Percentiles rank a stretch among this genome's conserved stretches.
Evolutionary conservation across 1,140 invertebrate species (phyloP).

Genomic region (Drosophila grimshawi): DNA sequence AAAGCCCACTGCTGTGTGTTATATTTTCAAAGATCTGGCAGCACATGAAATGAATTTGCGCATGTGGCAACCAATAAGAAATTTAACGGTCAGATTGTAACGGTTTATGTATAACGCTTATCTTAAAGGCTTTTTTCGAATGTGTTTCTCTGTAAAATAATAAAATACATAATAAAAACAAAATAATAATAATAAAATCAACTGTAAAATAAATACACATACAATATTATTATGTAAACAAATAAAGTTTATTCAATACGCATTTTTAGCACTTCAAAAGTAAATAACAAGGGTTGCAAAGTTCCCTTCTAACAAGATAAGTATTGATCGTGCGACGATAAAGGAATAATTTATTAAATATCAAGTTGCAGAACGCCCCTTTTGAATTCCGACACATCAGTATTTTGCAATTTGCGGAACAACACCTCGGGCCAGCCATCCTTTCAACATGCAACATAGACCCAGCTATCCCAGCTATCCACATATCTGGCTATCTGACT

Average conservation of each 20-base stretch:
- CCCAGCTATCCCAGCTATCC: neutral
- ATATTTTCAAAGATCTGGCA: neutral
- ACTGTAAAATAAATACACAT: too few relatives aligned
- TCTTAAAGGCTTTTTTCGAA: neutral
- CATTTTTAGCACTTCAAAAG: too few relatives aligned
- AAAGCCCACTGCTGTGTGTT: neutral
- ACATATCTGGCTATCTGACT: too few relatives aligned
- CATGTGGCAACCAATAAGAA: neutral
- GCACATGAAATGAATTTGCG: neutral
- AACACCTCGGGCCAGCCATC: constrained; percentile 70
- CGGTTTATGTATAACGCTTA: neutral
- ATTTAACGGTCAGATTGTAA: neutral
- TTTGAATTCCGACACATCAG: constrained; percentile 49
- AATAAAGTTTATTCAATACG: neutral
- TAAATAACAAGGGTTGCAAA: neutral
- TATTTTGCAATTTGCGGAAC: constrained; percentile 74
- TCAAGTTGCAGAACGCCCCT: constrained; percentile 65
- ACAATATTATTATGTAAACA: too few relatives aligned
- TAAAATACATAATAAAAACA: neutral
- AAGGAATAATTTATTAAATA: constrained; percentile 70
- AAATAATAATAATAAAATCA: neutral
- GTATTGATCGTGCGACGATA: constrained; percentile 42
- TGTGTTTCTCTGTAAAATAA: too few relatives aligned
- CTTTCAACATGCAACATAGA: constrained; percentile 41
- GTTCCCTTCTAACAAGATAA: constrained; percentile 65